Evolutionary conservation across 2,797 vertebrate species (phyloP).

Genomic region (Gadopsis bispinosus): DNA sequence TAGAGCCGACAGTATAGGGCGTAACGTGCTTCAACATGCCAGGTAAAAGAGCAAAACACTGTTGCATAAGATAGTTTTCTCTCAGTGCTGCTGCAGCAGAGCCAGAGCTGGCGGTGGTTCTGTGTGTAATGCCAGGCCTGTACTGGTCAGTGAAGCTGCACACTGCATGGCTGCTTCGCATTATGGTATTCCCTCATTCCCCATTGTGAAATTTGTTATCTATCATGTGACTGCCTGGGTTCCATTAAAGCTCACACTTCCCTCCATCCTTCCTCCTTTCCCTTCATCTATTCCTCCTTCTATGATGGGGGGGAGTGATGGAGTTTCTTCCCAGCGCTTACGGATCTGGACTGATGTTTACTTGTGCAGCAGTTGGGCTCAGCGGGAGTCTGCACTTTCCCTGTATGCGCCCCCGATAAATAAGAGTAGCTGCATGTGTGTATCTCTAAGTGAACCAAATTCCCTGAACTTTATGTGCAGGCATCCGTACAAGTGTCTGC

Average conservation of each 20-base stretch:
- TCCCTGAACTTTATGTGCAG: slow-evolving; percentile 2
- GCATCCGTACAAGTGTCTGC: slow-evolving; percentile 23
- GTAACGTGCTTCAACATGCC: slow-evolving; percentile 40
- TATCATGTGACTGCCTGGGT: slow-evolving; percentile 72
- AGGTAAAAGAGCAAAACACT: slow-evolving; percentile 18
- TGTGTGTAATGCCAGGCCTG: slow-evolving; percentile 16
- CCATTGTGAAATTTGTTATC: slow-evolving; percentile 75
- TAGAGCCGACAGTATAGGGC: slow-evolving; percentile 36
- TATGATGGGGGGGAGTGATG: slow-evolving; percentile 37
- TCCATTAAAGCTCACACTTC: slow-evolving; percentile 66
- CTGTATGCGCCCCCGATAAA: slow-evolving; percentile 8
- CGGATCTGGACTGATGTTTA: slow-evolving; percentile 50
- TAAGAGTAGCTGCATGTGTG: slow-evolving; percentile 4
- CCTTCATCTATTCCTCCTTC: slow-evolving; percentile 35
- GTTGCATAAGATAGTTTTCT: slow-evolving; percentile 32
- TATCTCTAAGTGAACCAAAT: slow-evolving; percentile 15
- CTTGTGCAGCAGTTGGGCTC: slow-evolving; percentile 43
- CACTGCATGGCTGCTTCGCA: slow-evolving; percentile 67
- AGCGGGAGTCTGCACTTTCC: slow-evolving; percentile 40
- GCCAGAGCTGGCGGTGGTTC: slow-evolving; percentile 24
- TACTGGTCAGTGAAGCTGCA: slow-evolving; percentile 63
- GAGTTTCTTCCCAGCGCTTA: slow-evolving; percentile 45
- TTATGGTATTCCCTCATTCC: slow-evolving; percentile 76
- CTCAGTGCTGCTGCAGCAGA: slow-evolving; percentile 25
- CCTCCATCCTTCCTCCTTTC: slow-evolving; percentile 32